A percentile compares a stretch with the other conserved stretches of the same genome.
These are phyloP conservation scores for Hyles euphorbiae DNA, from an alignment of 1,140 invertebrate genomes.

Conservation along the genomic window DNA sequence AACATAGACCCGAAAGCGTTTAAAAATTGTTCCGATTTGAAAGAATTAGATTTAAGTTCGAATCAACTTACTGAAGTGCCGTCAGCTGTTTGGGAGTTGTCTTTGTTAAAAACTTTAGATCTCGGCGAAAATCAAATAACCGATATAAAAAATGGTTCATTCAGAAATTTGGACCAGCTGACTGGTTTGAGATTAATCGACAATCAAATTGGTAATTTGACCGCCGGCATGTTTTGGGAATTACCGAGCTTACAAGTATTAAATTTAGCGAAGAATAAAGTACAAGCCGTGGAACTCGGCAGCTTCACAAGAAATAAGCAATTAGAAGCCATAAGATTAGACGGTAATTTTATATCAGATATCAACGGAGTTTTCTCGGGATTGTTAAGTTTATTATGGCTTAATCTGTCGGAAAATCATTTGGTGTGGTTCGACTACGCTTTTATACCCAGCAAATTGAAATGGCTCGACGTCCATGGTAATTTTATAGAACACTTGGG, in stretches of 20 bases:
- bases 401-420: constrained; percentile 93
- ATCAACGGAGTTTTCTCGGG: constrained; percentile 91
- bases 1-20: constrained; percentile 88
- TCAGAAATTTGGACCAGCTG: constrained; percentile 88
- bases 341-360: constrained; percentile 90
- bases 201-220: constrained; percentile 90
- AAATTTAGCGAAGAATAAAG: constrained; percentile 91
- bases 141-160: constrained; percentile 87
- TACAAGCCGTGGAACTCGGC: constrained; percentile 86
- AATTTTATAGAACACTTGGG: constrained; percentile 90
- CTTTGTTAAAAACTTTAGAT: constrained; percentile 90
- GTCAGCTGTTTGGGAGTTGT: constrained; percentile 85
- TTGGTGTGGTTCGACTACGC: constrained; percentile 94
- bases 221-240: constrained; percentile 89
- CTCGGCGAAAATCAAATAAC: constrained; percentile 91
- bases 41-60: constrained; percentile 91
- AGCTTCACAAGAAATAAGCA: constrained; percentile 88
- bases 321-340: constrained; percentile 89
- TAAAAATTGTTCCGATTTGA: constrained; percentile 91
- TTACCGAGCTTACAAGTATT: constrained; percentile 88
- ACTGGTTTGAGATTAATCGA: constrained; percentile 90
- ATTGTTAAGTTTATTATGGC: constrained; percentile 85
- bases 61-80: constrained; percentile 90
- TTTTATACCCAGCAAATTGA: constrained; percentile 90
- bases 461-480: constrained; percentile 92